phyloP scores from a whole-genome alignment of 2,888 invertebrate genomes.

The Altica lythri region DNA sequence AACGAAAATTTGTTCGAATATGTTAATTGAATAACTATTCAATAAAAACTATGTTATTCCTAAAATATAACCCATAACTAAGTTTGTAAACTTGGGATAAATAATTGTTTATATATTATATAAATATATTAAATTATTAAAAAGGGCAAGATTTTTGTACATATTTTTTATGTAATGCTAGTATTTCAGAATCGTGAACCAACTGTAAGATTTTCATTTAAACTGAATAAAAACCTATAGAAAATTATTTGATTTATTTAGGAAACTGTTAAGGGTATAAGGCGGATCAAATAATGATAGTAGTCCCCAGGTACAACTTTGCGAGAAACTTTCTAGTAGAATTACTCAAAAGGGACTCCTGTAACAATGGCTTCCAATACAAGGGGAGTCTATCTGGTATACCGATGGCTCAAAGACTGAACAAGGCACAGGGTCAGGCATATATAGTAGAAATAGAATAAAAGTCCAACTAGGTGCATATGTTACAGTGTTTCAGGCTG shows the following conservation, averaged over 20 bases:
- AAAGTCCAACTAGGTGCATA: too few relatives aligned
- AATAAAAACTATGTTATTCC: neutral
- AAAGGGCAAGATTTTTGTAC: constrained; percentile 18
- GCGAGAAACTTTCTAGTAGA: too few relatives aligned
- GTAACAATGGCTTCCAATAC: too few relatives aligned
- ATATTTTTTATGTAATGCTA: constrained; percentile 22
- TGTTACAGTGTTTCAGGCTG: too few relatives aligned
- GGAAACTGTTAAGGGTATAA: too few relatives aligned
- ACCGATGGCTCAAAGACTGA: too few relatives aligned
- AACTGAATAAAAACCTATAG: constrained; percentile 18
- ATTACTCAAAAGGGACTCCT: too few relatives aligned
- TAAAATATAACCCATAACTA: neutral
- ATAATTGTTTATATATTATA: constrained; percentile 8
- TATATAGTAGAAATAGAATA: too few relatives aligned
- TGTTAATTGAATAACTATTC: neutral
- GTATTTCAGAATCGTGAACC: constrained; percentile 11
- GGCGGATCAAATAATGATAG: too few relatives aligned
- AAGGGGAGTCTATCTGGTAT: too few relatives aligned
- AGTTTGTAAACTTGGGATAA: constrained; percentile 6
- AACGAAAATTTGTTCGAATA: neutral
- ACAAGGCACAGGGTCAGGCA: too few relatives aligned
- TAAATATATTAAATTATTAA: constrained; percentile 16
- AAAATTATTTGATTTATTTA: neutral
- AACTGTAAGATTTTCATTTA: constrained; percentile 21
- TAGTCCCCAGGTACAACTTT: too few relatives aligned